Evolutionary conservation across 2,113 vertebrate species (phyloP), one percentile per base, ranked within the genome.

Genomic region (Hemiprocne comata): DNA sequence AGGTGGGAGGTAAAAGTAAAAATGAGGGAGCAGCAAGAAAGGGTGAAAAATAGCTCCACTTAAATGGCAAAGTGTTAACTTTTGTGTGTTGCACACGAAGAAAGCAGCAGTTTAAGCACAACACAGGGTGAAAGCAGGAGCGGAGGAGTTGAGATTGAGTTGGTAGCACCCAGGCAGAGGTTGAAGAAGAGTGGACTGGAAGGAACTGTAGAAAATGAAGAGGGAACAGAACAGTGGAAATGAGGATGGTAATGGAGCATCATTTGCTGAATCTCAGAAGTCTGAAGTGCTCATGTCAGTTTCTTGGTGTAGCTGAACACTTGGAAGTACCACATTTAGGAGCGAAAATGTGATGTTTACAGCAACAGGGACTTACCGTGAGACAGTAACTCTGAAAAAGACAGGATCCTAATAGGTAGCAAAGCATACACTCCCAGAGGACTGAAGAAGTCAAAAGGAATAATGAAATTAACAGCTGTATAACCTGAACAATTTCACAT

Each of bases 71-170:
- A 20, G 36, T 5, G 18, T 91, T 61, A 50, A 7, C 7, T 69
- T 71, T 19, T 31, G 5, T 7, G 10, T 4, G 2, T 19, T 26
- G 8, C 13, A 3, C 0, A 3, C 8, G 29, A n/a, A 8, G 50
- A 34, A 17, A 48, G 34, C 26, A 28, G 23, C 12, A 33, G 26
- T 24, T 55, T 13, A 3, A 17, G 42, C 20, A 9, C 31, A 26
- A 6, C 0, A 2, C 6, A 4, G 17, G 23, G 3, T 2, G 40
- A 15, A 20, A 18, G 23, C 4, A 1, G 38, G 28, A 51, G 11
- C 4, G 4, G 4, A 48, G 26, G 18, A 50, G 46, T 15, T 9
- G 51, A 13, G 4, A 6, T 7, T 3, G 7, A 34, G 13, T 38
- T 40, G 11, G 12, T 13, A 7, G 7, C 33, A 44, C 15, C 13